These are phyloP conservation scores for Caenorhabditis virilis DNA, from an alignment of 2,888 invertebrate genomes.

Conservation along the genomic window DNA sequence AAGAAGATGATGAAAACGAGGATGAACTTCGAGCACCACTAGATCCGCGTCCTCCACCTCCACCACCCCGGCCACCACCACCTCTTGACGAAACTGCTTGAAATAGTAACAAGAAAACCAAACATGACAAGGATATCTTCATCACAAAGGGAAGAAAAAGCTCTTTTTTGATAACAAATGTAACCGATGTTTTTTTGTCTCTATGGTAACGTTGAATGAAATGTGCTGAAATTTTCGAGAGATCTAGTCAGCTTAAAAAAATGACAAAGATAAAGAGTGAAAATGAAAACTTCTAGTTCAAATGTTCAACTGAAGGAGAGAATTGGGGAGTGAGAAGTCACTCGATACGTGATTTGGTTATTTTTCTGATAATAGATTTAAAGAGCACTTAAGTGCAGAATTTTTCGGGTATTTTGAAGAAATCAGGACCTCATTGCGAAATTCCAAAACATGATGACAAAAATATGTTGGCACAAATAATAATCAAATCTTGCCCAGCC, in stretches of 20 bases:
- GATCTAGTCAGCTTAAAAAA: background rate
- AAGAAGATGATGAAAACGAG: background rate
- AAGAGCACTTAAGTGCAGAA: background rate
- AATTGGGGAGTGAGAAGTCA: too few species aligned
- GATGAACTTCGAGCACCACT: conserved; percentile 4
- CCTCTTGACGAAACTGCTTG: background rate
- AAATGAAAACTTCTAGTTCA: background rate
- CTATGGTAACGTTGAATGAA: background rate
- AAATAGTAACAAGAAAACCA: background rate
- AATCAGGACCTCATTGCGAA: too few species aligned
- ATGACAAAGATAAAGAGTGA: background rate
- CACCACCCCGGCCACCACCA: too few species aligned
- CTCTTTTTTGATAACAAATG: too few species aligned
- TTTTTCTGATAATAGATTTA: background rate
- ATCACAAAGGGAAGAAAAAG: background rate
- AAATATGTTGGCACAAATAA: background rate
- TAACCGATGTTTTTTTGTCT: background rate
- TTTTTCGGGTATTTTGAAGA: background rate
- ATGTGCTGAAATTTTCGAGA: background rate
- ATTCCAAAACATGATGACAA: background rate
- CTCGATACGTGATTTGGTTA: too few species aligned
- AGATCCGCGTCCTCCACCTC: background rate
- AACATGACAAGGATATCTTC: background rate
- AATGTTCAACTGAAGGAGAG: too few species aligned
- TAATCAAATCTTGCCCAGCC: too few species aligned